Evolutionary conservation across 2,113 vertebrate genomes (phyloP).

Genomic region (Hydrochoerus hydrochaeris): DNA sequence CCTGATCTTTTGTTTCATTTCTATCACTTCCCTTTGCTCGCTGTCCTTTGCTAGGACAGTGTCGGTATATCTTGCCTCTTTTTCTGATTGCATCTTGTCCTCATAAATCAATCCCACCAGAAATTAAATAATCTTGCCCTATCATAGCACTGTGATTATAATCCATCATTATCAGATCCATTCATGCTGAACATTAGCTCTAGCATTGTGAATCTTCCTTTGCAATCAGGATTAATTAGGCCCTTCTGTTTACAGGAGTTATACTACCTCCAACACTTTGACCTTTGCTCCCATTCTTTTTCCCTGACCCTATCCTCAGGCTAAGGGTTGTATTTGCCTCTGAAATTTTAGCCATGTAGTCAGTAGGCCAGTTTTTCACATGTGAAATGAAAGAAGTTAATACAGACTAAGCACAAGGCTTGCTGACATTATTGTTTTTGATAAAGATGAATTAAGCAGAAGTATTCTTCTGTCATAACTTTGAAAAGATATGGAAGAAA

Average conservation of each 20-base stretch:
- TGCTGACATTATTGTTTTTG: not conserved
- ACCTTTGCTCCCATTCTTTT: not conserved
- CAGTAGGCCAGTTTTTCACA: not conserved
- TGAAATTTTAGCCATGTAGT: not conserved
- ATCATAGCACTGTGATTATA: not conserved
- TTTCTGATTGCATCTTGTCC: constrained; percentile 33
- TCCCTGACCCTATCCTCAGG: not conserved
- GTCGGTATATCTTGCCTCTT: not conserved
- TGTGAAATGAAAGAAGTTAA: not conserved
- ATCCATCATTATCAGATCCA: constrained; percentile 62
- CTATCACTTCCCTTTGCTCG: not conserved
- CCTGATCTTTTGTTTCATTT: not conserved
- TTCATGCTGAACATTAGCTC: not conserved
- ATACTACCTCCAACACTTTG: constrained; percentile 1
- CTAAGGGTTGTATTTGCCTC: not conserved
- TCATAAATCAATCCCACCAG: constrained; percentile 58
- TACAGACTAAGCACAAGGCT: not conserved
- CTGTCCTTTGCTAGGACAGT: not conserved
- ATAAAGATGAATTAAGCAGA: not conserved
- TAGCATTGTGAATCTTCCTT: not conserved
- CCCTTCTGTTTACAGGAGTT: constrained; percentile 40
- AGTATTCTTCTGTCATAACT: not conserved
- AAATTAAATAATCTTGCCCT: not conserved
- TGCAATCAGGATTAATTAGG: constrained; percentile 45
- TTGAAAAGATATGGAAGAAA: not conserved